These are phyloP conservation scores for Chironomus striatipennis DNA, from an alignment of 1,140 invertebrate species.

Conservation along the genomic window DNA sequence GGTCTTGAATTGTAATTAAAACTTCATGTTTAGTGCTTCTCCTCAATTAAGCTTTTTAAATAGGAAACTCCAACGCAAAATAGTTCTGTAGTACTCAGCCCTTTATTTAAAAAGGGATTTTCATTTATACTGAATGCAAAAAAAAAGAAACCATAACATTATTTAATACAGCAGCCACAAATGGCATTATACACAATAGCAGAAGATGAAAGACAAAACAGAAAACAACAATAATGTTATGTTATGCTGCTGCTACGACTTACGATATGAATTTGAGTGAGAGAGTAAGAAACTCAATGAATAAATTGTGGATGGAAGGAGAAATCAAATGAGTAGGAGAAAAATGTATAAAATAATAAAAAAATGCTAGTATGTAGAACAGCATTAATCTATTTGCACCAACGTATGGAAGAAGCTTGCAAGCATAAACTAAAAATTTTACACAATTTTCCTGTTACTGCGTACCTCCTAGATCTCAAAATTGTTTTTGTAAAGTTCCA, in stretches of 20 bases:
- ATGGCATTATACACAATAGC: neutral
- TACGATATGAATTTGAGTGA: constrained; percentile 1
- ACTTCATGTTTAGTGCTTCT: too few relatives aligned
- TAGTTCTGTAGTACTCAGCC: too few relatives aligned
- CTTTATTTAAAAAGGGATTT: neutral
- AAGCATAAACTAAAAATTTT: neutral
- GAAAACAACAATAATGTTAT: neutral
- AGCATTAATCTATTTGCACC: neutral
- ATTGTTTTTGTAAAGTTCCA: too few relatives aligned
- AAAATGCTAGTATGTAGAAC: neutral
- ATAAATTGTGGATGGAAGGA: neutral
- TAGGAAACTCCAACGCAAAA: too few relatives aligned
- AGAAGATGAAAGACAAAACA: neutral
- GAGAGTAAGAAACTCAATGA: neutral
- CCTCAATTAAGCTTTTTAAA: too few relatives aligned
- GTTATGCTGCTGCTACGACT: neutral
- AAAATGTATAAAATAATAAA: neutral
- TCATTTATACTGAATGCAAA: neutral
- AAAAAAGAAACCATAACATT: neutral
- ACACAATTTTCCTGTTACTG: neutral
- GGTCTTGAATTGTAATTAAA: too few relatives aligned
- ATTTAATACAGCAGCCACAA: neutral
- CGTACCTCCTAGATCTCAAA: too few relatives aligned
- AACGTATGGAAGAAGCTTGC: neutral
- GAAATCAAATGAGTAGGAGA: neutral